A percentile compares a stretch with the other conserved stretches of the same genome.
Conservation (phyloP, 2,113 vertebrate species). For the Melospiza melodia region DNA sequence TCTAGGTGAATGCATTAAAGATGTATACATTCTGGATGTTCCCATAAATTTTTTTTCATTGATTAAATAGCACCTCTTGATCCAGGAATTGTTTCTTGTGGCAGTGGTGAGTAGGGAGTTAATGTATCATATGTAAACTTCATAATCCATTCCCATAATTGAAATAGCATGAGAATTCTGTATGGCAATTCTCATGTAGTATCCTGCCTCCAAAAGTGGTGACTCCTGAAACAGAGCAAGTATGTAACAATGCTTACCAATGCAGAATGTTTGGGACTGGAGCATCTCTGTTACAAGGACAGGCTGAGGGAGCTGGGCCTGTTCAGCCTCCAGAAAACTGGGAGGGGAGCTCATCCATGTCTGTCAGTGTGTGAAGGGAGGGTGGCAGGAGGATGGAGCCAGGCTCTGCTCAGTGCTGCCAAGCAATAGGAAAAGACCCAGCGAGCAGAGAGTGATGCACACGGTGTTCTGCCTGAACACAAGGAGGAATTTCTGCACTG, state of each 20-base stretch:
- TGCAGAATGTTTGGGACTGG: not conserved
- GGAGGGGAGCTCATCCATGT: not conserved
- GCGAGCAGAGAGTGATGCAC: not conserved
- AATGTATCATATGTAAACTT: not conserved
- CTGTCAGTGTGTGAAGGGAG: not conserved
- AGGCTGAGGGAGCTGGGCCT: not conserved
- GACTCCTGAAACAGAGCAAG: not conserved
- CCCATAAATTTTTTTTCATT: not conserved
- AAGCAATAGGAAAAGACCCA: not conserved
- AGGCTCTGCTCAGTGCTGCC: not conserved
- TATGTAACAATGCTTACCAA: not conserved
- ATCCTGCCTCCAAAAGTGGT: not conserved
- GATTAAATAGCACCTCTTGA: not conserved
- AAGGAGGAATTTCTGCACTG: not conserved
- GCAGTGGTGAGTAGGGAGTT: not conserved
- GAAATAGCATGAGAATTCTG: not conserved
- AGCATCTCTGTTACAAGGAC: not conserved
- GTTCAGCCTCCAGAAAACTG: fast-evolving
- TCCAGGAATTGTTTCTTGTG: not conserved
- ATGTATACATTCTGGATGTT: not conserved
- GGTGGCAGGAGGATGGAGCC: not conserved
- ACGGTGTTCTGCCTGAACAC: not conserved
- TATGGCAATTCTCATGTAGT: not conserved
- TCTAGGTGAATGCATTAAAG: not conserved
- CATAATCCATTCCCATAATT: not conserved